A percentile compares a stretch with the other conserved stretches of the same genome.
These are phyloP conservation scores for Ceratitis capitata DNA, from an alignment of 1,140 invertebrate species.

Conservation along the genomic window DNA sequence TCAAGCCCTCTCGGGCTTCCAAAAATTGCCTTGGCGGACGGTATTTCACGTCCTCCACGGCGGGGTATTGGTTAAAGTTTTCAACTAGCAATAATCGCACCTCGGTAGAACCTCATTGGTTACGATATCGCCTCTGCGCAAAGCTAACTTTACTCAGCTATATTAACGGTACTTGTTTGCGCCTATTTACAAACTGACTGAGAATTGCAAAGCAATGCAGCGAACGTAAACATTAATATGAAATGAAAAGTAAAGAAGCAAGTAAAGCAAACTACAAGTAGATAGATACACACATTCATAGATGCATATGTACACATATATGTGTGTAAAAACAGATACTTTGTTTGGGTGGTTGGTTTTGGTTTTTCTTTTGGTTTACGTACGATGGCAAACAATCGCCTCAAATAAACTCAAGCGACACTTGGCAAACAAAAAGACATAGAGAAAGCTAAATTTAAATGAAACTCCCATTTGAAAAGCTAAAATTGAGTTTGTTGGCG, in stretches of 20 bases:
- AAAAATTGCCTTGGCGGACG: slow-evolving; percentile 88
- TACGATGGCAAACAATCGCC: too few relatives aligned
- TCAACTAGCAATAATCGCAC: slow-evolving; percentile 66
- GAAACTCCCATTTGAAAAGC: too few relatives aligned
- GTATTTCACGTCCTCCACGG: slow-evolving; percentile 87
- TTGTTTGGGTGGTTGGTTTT: too few relatives aligned
- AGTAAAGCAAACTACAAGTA: not conserved
- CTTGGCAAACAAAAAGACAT: too few relatives aligned
- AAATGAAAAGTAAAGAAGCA: slow-evolving; percentile 6
- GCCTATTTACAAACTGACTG: not conserved
- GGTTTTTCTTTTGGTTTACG: too few relatives aligned
- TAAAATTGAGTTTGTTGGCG: too few relatives aligned
- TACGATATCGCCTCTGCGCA: slow-evolving; percentile 84
- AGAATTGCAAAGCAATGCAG: slow-evolving; percentile 27
- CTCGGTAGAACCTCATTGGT: slow-evolving; percentile 77
- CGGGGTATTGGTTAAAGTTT: slow-evolving; percentile 85
- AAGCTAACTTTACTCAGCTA: slow-evolving; percentile 66
- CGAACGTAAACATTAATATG: not conserved
- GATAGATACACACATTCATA: too few relatives aligned
- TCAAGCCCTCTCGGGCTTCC: slow-evolving; percentile 67
- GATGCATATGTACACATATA: too few relatives aligned
- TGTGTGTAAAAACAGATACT: too few relatives aligned
- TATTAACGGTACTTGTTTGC: not conserved
- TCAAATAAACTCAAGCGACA: too few relatives aligned
- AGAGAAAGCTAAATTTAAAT: too few relatives aligned